Evolutionary conservation across 2,797 vertebrate species (phyloP).

Genomic region (Rhinogobio ventralis): DNA sequence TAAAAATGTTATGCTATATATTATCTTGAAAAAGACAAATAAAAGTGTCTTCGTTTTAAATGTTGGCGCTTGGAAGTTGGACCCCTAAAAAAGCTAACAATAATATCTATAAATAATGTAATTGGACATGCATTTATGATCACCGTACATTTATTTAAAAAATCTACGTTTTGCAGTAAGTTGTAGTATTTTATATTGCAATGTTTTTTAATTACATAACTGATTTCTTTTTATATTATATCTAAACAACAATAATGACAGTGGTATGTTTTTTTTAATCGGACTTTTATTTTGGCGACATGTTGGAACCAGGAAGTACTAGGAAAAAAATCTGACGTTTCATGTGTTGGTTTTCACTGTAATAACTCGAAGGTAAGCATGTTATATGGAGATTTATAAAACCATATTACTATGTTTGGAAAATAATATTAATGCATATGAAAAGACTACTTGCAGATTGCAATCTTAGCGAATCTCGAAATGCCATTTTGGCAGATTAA

Average conservation of each 20-base stretch:
- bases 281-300: constrained; percentile 55
- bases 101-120: neutral
- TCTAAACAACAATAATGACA: too few relatives aligned
- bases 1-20: neutral
- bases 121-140: neutral
- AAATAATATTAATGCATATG: neutral
- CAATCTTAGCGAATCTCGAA: neutral
- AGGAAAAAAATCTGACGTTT: constrained; percentile 31
- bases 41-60: neutral
- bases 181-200: too few relatives aligned
- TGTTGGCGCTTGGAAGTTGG: neutral
- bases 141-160: neutral
- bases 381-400: neutral
- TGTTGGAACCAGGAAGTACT: constrained; percentile 38
- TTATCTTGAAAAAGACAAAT: neutral
- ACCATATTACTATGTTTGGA: neutral
- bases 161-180: too few relatives aligned
- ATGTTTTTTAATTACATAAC: too few relatives aligned
- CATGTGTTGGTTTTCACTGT: neutral
- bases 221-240: too few relatives aligned
- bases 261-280: neutral
- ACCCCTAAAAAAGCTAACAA: neutral
- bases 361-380: constrained; percentile 41
- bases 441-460: neutral
- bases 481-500: neutral